Evolutionary conservation across 2,113 vertebrate species (phyloP).

Genomic region (Lepisosteus oculatus): DNA sequence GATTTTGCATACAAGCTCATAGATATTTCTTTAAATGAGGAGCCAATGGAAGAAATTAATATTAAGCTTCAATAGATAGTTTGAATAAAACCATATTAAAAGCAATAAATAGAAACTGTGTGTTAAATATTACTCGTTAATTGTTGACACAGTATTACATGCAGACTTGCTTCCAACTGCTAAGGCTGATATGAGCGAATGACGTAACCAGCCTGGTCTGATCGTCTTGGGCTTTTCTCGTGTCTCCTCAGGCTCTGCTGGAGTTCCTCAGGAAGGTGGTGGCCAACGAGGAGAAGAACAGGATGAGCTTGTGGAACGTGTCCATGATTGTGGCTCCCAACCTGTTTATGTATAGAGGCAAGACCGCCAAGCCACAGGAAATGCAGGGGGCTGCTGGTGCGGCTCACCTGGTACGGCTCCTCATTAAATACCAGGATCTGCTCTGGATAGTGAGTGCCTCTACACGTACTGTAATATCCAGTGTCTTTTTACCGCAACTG

Average conservation of each 20-base stretch:
- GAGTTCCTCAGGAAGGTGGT: slow-evolving; percentile 87
- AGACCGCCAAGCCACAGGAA: slow-evolving; percentile 74
- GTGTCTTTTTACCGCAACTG: not conserved
- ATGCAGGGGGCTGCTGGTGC: slow-evolving; percentile 80
- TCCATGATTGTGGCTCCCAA: slow-evolving; percentile 95
- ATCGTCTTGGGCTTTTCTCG: not conserved
- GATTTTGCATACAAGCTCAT: too few species aligned
- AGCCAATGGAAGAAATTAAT: too few species aligned
- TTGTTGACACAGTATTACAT: too few species aligned
- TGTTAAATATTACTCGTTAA: too few species aligned
- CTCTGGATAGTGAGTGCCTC: slow-evolving; percentile 83
- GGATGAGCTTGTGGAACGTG: slow-evolving; percentile 95
- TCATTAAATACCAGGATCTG: slow-evolving; percentile 87
- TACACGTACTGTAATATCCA: not conserved
- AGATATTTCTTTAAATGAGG: too few species aligned
- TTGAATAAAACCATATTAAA: too few species aligned
- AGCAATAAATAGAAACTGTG: too few species aligned
- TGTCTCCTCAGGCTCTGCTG: slow-evolving; percentile 74
- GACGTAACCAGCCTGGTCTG: too few species aligned
- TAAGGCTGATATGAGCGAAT: too few species aligned
- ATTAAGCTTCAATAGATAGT: too few species aligned
- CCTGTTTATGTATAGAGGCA: slow-evolving; percentile 79
- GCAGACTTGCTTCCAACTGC: too few species aligned
- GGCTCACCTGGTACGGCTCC: slow-evolving; percentile 77
- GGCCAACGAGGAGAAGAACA: slow-evolving; percentile 85